Percentiles rank a stretch among this genome's conserved stretches.
Conservation (phyloP, 2,888 invertebrate genomes). For the Meteorus cinctellus region DNA sequence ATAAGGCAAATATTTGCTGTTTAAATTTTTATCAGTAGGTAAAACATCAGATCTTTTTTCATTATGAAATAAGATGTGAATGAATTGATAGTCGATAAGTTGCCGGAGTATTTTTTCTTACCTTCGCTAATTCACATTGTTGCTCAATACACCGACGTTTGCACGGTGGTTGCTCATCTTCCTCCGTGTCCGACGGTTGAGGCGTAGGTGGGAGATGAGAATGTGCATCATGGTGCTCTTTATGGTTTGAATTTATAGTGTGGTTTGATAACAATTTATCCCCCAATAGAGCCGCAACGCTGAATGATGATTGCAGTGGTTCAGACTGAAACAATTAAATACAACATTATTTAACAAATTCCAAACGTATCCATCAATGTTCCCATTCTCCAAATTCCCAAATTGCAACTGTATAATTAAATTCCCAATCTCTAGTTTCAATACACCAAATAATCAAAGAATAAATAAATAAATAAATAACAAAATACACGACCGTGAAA, state of each 20-base stretch:
- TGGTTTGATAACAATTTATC: constrained; percentile 59
- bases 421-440: too few relatives aligned
- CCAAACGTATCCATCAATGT: neutral
- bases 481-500: constrained; percentile 11
- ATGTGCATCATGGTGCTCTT: constrained; percentile 38
- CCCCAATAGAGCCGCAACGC: constrained; percentile 69
- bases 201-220: constrained; percentile 78
- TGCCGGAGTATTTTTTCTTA: constrained; percentile 52
- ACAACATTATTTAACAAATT: constrained; percentile 16
- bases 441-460: too few relatives aligned
- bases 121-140: constrained; percentile 77
- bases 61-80: neutral
- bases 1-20: constrained; percentile 30
- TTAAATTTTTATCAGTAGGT: neutral
- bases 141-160: constrained; percentile 75
- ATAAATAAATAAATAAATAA: constrained; percentile 3
- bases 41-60: neutral
- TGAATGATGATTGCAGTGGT: constrained; percentile 67
- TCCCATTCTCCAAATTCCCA: too few relatives aligned
- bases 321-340: constrained; percentile 60
- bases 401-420: too few relatives aligned
- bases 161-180: constrained; percentile 77
- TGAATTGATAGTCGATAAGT: constrained; percentile 22
- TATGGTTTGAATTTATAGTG: constrained; percentile 21
- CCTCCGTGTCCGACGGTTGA: constrained; percentile 90